Base-by-base conservation (phyloP, 35 echinoderm and acorn worm genomes). In the Acanthaster planci region DNA sequence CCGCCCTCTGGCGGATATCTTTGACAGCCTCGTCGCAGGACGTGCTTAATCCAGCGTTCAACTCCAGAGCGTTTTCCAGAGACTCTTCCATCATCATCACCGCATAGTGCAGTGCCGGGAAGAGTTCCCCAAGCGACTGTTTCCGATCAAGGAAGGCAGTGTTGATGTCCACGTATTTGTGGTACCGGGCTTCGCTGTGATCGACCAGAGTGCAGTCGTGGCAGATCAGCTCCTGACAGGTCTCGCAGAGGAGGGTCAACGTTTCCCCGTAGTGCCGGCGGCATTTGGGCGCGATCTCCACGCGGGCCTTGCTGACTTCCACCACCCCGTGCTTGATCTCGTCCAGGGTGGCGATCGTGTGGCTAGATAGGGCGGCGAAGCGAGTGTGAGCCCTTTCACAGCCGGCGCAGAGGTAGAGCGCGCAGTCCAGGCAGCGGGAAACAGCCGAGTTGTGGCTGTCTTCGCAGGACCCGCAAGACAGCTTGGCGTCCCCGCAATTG, bases 201-300 rank as follows among this genome's bases (percentile, higher is more conserved):
- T 72, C 64, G 18, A 72, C 64, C 26, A 72, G 23, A 14, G 64
- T 72, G 34, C 64, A 72, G 29, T 72, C 64, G 34, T 72, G 64
- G 64, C 64, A 72, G 64, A 72, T 34, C 3, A 72, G 26, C 64
- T 72, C 64, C 34, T 72, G 64, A 26, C 64, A 72, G 1, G 81
- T 83, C 53, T 83, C 81, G 23, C 81, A 83, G 81, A 83, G 56
- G 27, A 83, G 59, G 52, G 52, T 31, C 21, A 83, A 22, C 0
- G 12, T 36, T 38, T 83, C 51, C 54, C 52, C 81, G 30, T 57
- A 37, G 54, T 83, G 81, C 21, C 38, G 53, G 1, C 56, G 29
- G 54, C 81, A 83, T 15, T 32, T 83, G 2, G 29, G 81, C 0
- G 23, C 27, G 15, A 32, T 53, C 9, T 83, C 56, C 10, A 15